Base-by-base conservation (phyloP, 2,797 vertebrate genomes). In the Sus cebifrons region DNA sequence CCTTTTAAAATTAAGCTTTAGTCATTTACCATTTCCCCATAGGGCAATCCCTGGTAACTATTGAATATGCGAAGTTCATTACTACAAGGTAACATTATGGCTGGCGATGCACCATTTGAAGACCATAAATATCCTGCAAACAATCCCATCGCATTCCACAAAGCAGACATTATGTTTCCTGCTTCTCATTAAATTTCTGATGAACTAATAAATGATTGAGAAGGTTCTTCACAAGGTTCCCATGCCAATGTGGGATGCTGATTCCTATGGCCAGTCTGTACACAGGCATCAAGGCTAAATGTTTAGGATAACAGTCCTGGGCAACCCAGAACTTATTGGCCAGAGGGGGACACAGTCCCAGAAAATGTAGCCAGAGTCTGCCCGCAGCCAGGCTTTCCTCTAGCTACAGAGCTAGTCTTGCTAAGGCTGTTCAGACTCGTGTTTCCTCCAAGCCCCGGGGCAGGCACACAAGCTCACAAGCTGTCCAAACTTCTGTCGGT, bases 151-250 rank as follows among this genome's bases (percentile, higher is more conserved):
- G 95, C 79, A n/a, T 86, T 94, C 96, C 85, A 71, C 2, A 77
- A 95, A 54, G 89, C 79, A 97, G 95, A 91, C 96, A 95, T 98
- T 91, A 89, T 71, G 84, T 93, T 91, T 44, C 40, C 81, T 17
- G 44, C 65, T 94, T 97, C 95, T 93, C 94, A 96, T 97, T 96
- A 97, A 86, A 96, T 93, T 95, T 96, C 81, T 92, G 87, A 97
- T 94, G 89, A 96, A 93, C 73, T 95, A 97, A 95, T 95, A 96
- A 97, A 93, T 97, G 94, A 93, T 68, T 93, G 81, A 95, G 44
- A 49, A 49, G 44, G 77, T 65, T 79, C 44, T 96, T 90, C 64
- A 13, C 4, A 23, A 92, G 70, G 64, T 56, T 83, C n/a, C 70
- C n/a, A 79, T 1, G 3, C 20, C 27, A 56, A 6, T 1, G 6